Percentiles rank a stretch among this genome's conserved stretches.
Conservation (phyloP, 2,113 vertebrate species). For the Stomatorhinus ivindoensis region DNA sequence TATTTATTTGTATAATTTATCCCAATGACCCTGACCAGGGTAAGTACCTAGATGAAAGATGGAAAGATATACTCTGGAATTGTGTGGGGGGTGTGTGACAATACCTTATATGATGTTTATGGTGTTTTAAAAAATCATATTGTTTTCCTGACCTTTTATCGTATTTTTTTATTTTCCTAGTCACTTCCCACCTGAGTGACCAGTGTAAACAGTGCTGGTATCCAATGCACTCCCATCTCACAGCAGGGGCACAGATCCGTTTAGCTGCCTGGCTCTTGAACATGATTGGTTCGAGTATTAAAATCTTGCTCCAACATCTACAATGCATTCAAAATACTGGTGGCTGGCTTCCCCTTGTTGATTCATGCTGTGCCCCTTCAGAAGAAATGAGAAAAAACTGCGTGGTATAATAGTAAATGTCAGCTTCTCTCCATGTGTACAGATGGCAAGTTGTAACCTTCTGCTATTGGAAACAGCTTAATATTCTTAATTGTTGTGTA, state of each 20-base stretch:
- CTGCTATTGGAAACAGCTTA: not conserved
- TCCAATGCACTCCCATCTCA: not conserved
- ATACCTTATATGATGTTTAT: constrained; percentile 28
- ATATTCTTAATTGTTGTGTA: not conserved
- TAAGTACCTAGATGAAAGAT: not conserved
- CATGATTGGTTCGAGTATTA: not conserved
- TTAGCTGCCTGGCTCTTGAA: not conserved
- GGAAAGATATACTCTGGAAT: not conserved
- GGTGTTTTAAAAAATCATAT: constrained; percentile 35
- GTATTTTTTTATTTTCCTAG: not conserved
- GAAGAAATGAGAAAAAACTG: not conserved
- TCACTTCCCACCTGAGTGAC: constrained; percentile 2
- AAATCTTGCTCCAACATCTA: not conserved
- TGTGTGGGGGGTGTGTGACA: not conserved
- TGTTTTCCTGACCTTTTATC: constrained; percentile 41
- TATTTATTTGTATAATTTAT: not conserved
- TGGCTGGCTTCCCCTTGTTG: not conserved
- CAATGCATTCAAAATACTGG: not conserved
- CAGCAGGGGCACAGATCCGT: constrained; percentile 2
- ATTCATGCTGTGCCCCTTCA: constrained; percentile 5
- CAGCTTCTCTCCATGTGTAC: not conserved
- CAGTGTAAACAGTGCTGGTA: constrained; percentile 8
- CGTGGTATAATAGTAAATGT: not conserved
- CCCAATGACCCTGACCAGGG: not conserved
- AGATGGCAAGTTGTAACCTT: not conserved